Conservation (phyloP, 2,797 vertebrate species). For the Mormyrops attenuatus region DNA sequence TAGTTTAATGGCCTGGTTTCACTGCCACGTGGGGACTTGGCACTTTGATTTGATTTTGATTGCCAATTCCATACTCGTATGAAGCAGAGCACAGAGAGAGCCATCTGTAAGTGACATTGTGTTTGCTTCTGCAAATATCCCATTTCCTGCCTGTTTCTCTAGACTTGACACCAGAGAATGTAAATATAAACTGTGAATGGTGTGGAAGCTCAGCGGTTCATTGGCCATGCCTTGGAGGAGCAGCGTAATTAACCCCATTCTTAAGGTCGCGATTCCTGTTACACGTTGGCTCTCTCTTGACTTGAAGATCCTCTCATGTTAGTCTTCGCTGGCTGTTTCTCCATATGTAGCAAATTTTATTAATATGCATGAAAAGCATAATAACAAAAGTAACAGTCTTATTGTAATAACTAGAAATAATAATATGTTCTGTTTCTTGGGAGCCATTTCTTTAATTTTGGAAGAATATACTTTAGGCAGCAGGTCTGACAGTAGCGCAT, state of each 20-base stretch:
- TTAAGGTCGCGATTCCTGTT: neutral
- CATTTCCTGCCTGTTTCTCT: neutral
- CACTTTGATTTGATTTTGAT: neutral
- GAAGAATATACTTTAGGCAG: neutral
- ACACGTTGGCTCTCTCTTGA: neutral
- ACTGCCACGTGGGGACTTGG: neutral
- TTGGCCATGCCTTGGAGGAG: neutral
- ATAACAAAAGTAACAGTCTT: neutral
- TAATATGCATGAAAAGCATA: neutral
- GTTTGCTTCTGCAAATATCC: neutral
- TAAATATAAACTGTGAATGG: neutral
- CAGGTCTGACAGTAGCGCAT: neutral
- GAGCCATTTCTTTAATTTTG: conserved; percentile 14
- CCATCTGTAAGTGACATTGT: neutral
- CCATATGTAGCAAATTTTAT: neutral
- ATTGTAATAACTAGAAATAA: conserved; percentile 9
- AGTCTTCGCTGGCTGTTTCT: neutral
- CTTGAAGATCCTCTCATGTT: neutral
- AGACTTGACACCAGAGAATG: neutral
- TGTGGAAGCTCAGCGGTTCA: neutral
- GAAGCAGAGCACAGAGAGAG: neutral
- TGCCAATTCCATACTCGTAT: neutral
- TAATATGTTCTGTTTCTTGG: conserved; percentile 21
- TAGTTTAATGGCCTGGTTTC: neutral
- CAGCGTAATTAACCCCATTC: neutral